phyloP scores from a whole-genome alignment of 1,140 invertebrate genomes.

The Sesamia nonagrioides region DNA sequence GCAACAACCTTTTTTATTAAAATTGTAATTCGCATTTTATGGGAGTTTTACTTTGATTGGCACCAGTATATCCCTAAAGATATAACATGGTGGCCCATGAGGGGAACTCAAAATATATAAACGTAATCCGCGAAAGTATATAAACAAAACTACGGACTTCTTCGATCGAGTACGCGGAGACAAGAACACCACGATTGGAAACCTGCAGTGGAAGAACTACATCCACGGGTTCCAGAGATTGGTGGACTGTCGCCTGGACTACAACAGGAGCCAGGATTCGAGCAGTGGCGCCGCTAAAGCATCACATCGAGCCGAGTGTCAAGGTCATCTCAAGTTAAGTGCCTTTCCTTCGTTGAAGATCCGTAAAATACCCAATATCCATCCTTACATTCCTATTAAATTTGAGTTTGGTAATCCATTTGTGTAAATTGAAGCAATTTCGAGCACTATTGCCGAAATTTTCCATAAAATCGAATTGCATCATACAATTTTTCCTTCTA shows the following conservation, averaged over 20 bases:
- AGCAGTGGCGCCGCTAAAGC: not conserved
- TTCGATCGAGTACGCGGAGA: not conserved
- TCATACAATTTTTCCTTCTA: not conserved
- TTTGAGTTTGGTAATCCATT: not conserved
- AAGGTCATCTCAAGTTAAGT: not conserved
- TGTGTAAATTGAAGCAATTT: conserved; percentile 12
- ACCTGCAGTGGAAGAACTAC: not conserved
- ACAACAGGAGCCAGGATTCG: not conserved
- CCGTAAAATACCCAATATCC: no score
- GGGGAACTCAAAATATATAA: not conserved
- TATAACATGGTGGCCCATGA: conserved; percentile 8
- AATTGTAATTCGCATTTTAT: no score
- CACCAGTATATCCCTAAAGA: conserved; percentile 21
- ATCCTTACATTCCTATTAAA: not conserved
- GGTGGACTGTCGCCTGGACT: not conserved
- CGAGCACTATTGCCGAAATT: conserved; percentile 7
- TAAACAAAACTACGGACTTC: no score
- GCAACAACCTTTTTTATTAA: no score
- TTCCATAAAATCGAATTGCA: conserved; percentile 2
- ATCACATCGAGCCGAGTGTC: no score
- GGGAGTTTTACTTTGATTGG: not conserved
- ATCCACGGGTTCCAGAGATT: not conserved
- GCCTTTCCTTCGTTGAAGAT: not conserved
- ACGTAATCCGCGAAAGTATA: not conserved
- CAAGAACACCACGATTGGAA: conserved; percentile 1